Base-by-base conservation (phyloP, 2,888 invertebrate genomes). In the Alsophila aescularia region DNA sequence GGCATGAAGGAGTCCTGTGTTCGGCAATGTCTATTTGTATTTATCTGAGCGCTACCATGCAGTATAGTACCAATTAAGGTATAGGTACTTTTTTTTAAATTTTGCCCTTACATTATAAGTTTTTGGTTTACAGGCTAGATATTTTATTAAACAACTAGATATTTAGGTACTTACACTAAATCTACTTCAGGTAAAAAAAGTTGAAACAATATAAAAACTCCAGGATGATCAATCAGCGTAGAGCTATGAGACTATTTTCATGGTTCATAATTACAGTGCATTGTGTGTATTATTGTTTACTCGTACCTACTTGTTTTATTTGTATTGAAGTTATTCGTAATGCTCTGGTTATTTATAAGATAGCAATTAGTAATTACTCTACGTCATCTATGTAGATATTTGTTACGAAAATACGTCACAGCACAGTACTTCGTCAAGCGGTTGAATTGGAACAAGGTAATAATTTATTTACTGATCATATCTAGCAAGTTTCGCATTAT, bases 391-490 rank as follows among this genome's bases (percentile, higher is more conserved):
- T 29, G 12, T 27, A 29, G 45, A 40, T 42, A 27, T 42, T 43
- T 43, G 48, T 45, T 55, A 69, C 64, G 66, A 68, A 74, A 65
- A 77, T 74, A 75, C 75, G 73, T 76, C 79, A 79, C 56, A 51
- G 58, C 79, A 79, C 56, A 51, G 58, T 45, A 59, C 67, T 69
- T 70, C 65, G 54, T 70, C 64, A 52, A 66, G 59, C 71, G 67
- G 70, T 73, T 77, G 71, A 81, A 81, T 73, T 78, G 74, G 81
- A 75, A 75, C 81, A 79, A 80, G 79, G 81, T 79, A 79, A 79
- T 79, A 79, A 81, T 77, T 75, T 78, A 79, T 73, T 67, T 66
- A n/a, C n/a, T n/a, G n/a, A n/a, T 75, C 58, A 66, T 74, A 73
- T 76, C 72, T 70, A 64, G 65, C 65, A 64, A 72, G 67, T 70